phyloP scores from a whole-genome alignment of 2,888 invertebrate species.

The Desoria tigrina region DNA sequence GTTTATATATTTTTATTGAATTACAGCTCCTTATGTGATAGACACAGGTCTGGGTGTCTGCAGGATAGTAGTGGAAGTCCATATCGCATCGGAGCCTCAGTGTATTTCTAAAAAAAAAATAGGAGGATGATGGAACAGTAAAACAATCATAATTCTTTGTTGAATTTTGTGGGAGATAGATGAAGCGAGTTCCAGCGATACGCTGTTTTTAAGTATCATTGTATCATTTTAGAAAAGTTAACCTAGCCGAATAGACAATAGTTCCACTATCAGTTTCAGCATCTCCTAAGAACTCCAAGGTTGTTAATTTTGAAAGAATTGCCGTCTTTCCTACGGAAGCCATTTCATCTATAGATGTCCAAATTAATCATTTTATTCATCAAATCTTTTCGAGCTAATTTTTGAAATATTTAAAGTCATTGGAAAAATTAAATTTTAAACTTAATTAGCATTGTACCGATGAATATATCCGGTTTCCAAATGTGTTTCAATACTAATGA shows the following conservation, averaged over 20 bases:
- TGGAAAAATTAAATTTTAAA: background rate
- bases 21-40: constrained; percentile 44
- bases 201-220: background rate
- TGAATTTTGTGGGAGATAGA: no score
- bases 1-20: background rate
- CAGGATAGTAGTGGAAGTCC: constrained; percentile 41
- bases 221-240: no score
- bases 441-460: constrained; percentile 26
- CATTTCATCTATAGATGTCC: no score
- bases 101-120: constrained; percentile 17
- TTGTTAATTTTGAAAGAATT: no score
- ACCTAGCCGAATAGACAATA: background rate
- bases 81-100: constrained; percentile 35
- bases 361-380: no score
- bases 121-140: constrained; percentile 5
- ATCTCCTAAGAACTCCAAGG: no score
- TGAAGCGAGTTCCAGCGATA: no score
- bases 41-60: constrained; percentile 45
- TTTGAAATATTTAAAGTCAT: no score
- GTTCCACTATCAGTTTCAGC: no score
- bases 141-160: no score
- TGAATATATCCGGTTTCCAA: constrained; percentile 48
- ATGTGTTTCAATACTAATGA: constrained; percentile 39
- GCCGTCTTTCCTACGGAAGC: no score
- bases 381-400: no score